phyloP scores from a whole-genome alignment of 2,797 vertebrate genomes.

The Lepilemur ruficaudatus region DNA sequence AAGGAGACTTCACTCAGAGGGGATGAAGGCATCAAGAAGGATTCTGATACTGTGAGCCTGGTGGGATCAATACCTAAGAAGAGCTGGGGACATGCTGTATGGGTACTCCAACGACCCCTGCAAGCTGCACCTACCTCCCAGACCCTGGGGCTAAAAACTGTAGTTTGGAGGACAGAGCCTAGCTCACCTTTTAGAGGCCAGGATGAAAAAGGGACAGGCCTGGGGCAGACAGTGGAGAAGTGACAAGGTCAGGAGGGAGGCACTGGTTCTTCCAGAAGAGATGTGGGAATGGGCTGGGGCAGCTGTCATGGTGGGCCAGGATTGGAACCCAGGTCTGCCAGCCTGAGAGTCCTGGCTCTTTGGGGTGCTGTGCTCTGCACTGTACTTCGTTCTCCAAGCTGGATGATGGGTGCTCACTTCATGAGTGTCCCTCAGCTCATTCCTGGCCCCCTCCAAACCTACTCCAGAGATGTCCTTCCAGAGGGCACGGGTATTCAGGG shows the following conservation, averaged over 20 bases:
- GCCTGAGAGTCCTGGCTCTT: not conserved
- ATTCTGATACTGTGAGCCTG: not conserved
- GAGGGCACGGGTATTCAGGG: not conserved
- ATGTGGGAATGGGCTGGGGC: not conserved
- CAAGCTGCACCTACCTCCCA: not conserved
- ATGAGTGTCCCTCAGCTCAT: not conserved
- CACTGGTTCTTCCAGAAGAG: not conserved
- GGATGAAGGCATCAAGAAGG: not conserved
- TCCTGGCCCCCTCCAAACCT: not conserved
- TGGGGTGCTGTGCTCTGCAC: not conserved
- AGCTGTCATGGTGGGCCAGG: not conserved
- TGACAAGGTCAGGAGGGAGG: not conserved
- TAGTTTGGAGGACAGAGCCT: not conserved
- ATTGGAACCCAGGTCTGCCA: not conserved
- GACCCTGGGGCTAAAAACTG: not conserved
- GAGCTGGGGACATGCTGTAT: not conserved
- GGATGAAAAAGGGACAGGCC: not conserved
- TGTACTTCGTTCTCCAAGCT: not conserved
- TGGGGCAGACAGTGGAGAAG: rapidly evolving
- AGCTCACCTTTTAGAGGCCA: not conserved
- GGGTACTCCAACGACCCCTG: too few species aligned
- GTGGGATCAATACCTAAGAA: not conserved
- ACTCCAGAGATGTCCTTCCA: not conserved
- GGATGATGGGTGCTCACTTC: not conserved
- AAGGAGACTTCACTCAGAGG: not conserved